A percentile compares a stretch with the other conserved stretches of the same genome.
Evolutionary conservation across 2,888 invertebrate species (phyloP).

Genomic region (Apamea monoglypha): DNA sequence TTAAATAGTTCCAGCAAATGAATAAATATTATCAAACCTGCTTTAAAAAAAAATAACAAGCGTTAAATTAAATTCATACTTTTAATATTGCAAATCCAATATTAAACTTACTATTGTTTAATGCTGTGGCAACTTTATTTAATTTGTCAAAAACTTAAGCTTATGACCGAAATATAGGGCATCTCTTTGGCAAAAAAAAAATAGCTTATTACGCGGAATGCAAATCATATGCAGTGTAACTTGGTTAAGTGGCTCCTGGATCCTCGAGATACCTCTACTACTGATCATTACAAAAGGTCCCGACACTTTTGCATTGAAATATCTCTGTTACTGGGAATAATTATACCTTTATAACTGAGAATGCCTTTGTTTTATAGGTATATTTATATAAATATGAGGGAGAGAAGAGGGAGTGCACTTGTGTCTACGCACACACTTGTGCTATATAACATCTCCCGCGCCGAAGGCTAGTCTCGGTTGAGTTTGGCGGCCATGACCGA

Average conservation of each 20-base stretch:
- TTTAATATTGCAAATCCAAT: background rate
- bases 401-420: too few species aligned
- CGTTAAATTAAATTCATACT: background rate
- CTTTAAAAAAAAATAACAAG: background rate
- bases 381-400: too few species aligned
- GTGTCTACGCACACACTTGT: too few species aligned
- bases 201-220: background rate
- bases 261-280: too few species aligned
- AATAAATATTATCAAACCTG: background rate
- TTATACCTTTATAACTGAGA: too few species aligned
- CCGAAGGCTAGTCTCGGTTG: too few species aligned
- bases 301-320: too few species aligned
- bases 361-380: too few species aligned
- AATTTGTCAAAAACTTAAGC: background rate
- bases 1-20: background rate
- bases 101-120: background rate
- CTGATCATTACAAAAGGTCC: too few species aligned
- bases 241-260: background rate
- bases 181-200: background rate
- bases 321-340: too few species aligned
- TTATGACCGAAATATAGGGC: background rate
- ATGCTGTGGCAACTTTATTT: background rate
- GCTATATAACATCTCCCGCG: too few species aligned
- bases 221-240: background rate
- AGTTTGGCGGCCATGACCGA: too few species aligned